Evolutionary conservation across 2,797 vertebrate species (phyloP).

Genomic region (Threskiornis aethiopicus): DNA sequence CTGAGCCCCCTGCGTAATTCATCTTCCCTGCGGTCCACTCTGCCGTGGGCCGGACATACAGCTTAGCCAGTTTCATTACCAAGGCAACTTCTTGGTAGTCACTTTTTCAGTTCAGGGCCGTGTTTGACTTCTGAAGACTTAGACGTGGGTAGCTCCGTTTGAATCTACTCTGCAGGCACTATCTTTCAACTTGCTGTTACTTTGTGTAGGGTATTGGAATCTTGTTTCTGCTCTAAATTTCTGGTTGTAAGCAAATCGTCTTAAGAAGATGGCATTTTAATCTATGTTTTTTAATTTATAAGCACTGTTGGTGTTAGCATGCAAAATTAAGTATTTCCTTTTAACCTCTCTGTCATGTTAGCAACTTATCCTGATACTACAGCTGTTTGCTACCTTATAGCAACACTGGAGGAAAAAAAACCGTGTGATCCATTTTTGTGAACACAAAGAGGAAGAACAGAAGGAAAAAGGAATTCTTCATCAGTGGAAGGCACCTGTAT

Average conservation of each 20-base stretch:
- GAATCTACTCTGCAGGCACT: background rate
- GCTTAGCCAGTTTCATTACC: background rate
- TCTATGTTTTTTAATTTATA: background rate
- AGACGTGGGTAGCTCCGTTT: background rate
- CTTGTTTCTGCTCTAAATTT: background rate
- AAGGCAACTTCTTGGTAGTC: background rate
- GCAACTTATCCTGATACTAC: background rate
- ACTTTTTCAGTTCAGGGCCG: background rate
- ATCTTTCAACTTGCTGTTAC: background rate
- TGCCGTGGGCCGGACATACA: background rate
- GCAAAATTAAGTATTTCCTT: background rate
- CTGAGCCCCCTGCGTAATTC: background rate
- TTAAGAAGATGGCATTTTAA: background rate
- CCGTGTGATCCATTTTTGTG: background rate
- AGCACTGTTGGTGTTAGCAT: accelerated
- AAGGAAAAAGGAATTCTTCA: background rate
- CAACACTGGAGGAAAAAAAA: background rate
- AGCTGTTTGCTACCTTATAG: background rate
- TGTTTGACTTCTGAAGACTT: background rate
- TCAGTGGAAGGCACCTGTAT: background rate
- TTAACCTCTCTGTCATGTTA: background rate
- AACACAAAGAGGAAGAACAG: background rate
- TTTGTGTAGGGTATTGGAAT: background rate
- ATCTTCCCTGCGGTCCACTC: background rate
- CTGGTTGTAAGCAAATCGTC: background rate